A percentile compares a stretch with the other conserved stretches of the same genome.
These are phyloP conservation scores for Ricordea florida DNA, from an alignment of 92 coral and sea anemone species.

Conservation along the genomic window DNA sequence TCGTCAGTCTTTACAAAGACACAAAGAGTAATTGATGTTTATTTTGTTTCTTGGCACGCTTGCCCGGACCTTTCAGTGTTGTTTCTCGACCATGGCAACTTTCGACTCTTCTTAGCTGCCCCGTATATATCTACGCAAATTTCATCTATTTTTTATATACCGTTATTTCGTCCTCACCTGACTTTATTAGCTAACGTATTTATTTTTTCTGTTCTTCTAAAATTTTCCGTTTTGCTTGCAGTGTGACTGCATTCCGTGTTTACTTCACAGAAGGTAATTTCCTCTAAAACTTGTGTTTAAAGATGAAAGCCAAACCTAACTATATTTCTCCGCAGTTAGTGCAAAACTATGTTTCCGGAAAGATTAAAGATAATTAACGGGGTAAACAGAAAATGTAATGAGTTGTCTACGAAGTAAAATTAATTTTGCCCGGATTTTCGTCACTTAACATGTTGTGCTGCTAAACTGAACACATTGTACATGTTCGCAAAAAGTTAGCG, in stretches of 20 bases:
- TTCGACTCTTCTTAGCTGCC: too few relatives aligned
- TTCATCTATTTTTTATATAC: too few relatives aligned
- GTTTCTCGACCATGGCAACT: background rate
- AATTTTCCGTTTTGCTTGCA: conserved; percentile 13
- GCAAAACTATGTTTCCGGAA: conserved; percentile 75
- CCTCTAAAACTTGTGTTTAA: conserved; percentile 30
- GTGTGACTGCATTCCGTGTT: conserved; percentile 6
- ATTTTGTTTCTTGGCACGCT: background rate
- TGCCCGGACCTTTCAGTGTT: background rate
- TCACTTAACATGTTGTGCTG: background rate
- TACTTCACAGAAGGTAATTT: conserved; percentile 29
- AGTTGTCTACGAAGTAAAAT: conserved; percentile 27
- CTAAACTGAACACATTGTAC: background rate
- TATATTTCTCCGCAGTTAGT: conserved; percentile 62
- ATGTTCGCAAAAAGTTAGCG: background rate
- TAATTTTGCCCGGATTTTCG: conserved; percentile 9
- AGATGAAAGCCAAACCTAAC: conserved; percentile 40
- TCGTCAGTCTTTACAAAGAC: background rate
- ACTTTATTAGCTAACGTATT: conserved; percentile 2
- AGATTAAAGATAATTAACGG: conserved; percentile 71
- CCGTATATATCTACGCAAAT: too few relatives aligned
- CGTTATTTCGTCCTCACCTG: too few relatives aligned
- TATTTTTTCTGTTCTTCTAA: background rate
- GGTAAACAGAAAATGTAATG: conserved; percentile 47
- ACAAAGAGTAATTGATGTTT: background rate